Base-by-base conservation (phyloP, 1,140 invertebrate genomes). In the Branchinecta lindahli region DNA sequence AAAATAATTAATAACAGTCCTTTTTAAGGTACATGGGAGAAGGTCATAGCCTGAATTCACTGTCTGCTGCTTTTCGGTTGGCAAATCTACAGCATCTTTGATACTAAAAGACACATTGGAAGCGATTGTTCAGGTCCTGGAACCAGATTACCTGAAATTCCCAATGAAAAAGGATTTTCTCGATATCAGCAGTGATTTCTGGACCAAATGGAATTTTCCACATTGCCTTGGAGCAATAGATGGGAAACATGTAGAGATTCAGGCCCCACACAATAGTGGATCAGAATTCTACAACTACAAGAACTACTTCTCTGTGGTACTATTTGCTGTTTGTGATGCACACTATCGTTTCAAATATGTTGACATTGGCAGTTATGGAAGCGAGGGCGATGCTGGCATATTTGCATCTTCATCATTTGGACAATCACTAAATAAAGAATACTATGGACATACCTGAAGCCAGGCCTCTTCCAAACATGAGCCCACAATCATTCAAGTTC, bases 341-440 rank as follows among this genome's bases (percentile, higher is more conserved):
- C 21, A 73, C 44, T 75, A 75, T 67, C 66, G 65, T 8, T 75
- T 76, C 68, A 65, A 68, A 6, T 47, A 69, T 5, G 67, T 76
- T 45, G 73, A 73, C 21, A 66, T 75, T 65, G 75, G 74, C 47
- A 74, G 76, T 7, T 76, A 77, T 76, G 81, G 81, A 20, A 72
- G 77, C 68, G 71, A 77, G 52, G 74, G 75, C 71, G 79, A 81
- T 75, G 52, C 52, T 61, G 52, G 52, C 52, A 6, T 61, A 61
- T 61, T 15, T 6, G 52, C 52, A 12, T 61, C 52, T 6, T 61
- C 52, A 61, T 15, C 52, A 61, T 70, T 70, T 45, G 70, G 70
- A 44, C n/a, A 69, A 66, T 7, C 8, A 21, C 66, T 70, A 12
- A 44, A 68, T 66, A 33, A 67, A 7, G 9, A 45, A 8, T 69